These are phyloP conservation scores for Ibycter americanus DNA, from an alignment of 2,797 vertebrate species.

Conservation along the genomic window DNA sequence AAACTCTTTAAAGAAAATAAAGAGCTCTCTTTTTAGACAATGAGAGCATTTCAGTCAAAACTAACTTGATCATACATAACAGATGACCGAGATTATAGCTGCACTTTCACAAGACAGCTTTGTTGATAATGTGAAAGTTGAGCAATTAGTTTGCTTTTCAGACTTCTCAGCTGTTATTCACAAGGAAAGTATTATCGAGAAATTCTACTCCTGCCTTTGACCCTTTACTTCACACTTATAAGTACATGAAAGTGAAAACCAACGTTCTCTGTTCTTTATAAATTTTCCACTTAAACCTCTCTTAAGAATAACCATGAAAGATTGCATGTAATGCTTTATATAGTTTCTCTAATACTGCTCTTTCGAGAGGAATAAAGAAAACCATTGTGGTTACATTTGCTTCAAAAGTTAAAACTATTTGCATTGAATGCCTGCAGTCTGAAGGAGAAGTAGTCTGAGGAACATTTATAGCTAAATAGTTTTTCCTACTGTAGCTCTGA, in stretches of 20 bases:
- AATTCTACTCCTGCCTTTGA: constrained; percentile 17
- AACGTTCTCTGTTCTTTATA: not conserved
- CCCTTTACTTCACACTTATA: not conserved
- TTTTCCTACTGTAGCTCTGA: not conserved
- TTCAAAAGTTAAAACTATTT: not conserved
- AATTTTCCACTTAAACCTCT: not conserved
- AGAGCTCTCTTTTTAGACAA: not conserved
- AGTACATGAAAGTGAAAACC: constrained; percentile 10
- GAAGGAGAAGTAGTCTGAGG: not conserved
- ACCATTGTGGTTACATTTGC: not conserved
- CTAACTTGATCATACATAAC: not conserved
- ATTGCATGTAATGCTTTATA: not conserved
- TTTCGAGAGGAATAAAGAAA: not conserved
- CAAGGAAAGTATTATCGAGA: constrained; percentile 8
- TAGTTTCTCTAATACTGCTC: not conserved
- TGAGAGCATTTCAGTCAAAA: not conserved
- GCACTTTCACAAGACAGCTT: not conserved
- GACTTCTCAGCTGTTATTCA: constrained; percentile 30
- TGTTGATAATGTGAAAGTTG: constrained; percentile 10
- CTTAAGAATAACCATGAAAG: not conserved
- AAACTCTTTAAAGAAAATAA: not conserved
- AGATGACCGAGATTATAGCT: not conserved
- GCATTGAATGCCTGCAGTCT: not conserved
- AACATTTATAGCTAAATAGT: not conserved
- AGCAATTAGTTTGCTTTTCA: constrained; percentile 34